phyloP scores from a whole-genome alignment of 2,797 vertebrate species.

The Calcarius lapponicus region DNA sequence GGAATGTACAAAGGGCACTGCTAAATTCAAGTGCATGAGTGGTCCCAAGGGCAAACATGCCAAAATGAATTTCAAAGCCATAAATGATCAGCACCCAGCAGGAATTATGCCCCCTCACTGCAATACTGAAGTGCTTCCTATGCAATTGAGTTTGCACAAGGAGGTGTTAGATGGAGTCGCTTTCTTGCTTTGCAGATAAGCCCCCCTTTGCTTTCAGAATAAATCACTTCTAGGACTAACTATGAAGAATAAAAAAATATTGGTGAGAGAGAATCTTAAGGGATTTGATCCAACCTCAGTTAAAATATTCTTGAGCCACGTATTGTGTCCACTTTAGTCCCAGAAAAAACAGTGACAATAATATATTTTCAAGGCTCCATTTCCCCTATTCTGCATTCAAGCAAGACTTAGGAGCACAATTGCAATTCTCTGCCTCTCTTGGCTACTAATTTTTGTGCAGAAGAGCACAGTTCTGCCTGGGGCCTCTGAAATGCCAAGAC shows the following conservation, averaged over 20 bases:
- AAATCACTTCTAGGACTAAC: not conserved
- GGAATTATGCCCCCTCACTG: not conserved
- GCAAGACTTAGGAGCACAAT: not conserved
- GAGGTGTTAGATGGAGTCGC: not conserved
- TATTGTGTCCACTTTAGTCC: not conserved
- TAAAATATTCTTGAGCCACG: not conserved
- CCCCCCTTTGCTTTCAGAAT: not conserved
- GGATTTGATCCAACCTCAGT: not conserved
- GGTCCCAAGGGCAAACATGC: not conserved
- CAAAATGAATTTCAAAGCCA: not conserved
- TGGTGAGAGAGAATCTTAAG: not conserved
- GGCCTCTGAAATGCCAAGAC: not conserved
- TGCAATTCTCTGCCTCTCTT: not conserved
- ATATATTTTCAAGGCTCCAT: not conserved
- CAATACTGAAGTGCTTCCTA: not conserved
- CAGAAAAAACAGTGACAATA: not conserved
- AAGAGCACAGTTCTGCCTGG: not conserved
- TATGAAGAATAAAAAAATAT: not conserved
- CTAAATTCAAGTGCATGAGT: not conserved
- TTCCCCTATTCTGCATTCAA: not conserved
- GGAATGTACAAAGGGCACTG: not conserved
- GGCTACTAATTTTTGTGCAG: not conserved
- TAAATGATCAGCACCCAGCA: not conserved
- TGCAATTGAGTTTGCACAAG: not conserved
- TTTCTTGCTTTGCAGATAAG: not conserved